Percentiles rank a stretch among this genome's conserved stretches.
phyloP scores from a whole-genome alignment of 1,140 invertebrate species.

The Leucophenga varia region DNA sequence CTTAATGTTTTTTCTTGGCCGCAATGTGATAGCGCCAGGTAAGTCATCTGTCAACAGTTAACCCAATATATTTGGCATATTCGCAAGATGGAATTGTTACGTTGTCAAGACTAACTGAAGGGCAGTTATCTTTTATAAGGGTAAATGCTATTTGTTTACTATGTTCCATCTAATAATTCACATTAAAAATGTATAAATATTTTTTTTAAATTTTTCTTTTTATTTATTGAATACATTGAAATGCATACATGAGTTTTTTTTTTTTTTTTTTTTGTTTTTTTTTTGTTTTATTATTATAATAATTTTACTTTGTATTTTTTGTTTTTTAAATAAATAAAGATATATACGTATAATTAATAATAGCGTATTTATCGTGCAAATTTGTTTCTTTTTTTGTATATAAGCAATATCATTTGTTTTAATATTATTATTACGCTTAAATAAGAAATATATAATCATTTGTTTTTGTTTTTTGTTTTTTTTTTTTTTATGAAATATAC shows the following conservation, averaged over 20 bases:
- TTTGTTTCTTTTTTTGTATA: slow-evolving; percentile 21
- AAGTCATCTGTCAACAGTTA: too few relatives aligned
- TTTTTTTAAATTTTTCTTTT: slow-evolving; percentile 27
- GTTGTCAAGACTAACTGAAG: too few relatives aligned
- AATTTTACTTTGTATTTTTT: slow-evolving; percentile 52
- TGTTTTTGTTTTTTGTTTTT: slow-evolving; percentile 32
- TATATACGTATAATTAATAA: slow-evolving; percentile 55
- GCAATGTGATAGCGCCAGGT: too few relatives aligned
- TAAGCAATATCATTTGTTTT: slow-evolving; percentile 52
- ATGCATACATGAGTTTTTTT: slow-evolving; percentile 55
- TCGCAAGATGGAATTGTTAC: too few relatives aligned
- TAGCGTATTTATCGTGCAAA: slow-evolving; percentile 57
- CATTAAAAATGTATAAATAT: too few relatives aligned
- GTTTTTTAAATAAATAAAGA: slow-evolving; percentile 56
- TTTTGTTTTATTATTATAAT: slow-evolving; percentile 19
- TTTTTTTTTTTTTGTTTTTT: slow-evolving; percentile 30
- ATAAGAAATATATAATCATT: too few relatives aligned
- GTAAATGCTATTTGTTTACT: too few relatives aligned
- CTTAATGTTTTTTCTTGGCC: too few relatives aligned
- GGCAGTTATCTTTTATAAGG: too few relatives aligned
- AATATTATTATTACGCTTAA: neutral
- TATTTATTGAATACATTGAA: slow-evolving; percentile 57
- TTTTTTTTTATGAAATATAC: slow-evolving; percentile 41
- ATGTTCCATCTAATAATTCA: too few relatives aligned
- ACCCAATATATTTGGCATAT: too few relatives aligned